phyloP scores from a whole-genome alignment of 2,888 invertebrate species.

The Ectemnius lituratus region DNA sequence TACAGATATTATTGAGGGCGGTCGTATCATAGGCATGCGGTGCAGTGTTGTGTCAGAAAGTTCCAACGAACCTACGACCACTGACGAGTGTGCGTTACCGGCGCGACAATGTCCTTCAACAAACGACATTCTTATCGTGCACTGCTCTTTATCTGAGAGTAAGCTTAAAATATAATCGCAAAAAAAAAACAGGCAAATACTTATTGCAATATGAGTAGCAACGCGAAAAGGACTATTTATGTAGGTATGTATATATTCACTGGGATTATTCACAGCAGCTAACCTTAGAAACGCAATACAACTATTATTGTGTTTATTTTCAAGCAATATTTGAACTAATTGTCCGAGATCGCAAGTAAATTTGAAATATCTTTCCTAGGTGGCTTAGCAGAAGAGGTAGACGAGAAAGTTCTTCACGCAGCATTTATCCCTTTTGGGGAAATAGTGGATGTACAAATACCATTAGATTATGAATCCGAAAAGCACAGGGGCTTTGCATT shows the following conservation, averaged over 20 bases:
- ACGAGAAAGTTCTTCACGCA: slow-evolving; percentile 95
- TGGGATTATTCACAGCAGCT: slow-evolving; percentile 16
- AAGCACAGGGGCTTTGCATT: slow-evolving; percentile 99
- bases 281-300: not conserved
- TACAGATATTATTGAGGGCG: too few relatives aligned
- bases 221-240: slow-evolving; percentile 90
- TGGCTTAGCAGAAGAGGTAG: slow-evolving; percentile 95
- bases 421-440: slow-evolving; percentile 99
- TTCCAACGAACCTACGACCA: too few relatives aligned
- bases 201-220: slow-evolving; percentile 78
- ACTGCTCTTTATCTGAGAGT: slow-evolving; percentile 31
- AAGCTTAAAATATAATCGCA: not conserved
- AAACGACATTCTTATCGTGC: slow-evolving; percentile 52
- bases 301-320: not conserved
- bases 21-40: too few relatives aligned
- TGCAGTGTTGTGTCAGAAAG: not conserved
- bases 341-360: not conserved
- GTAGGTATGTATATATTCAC: slow-evolving; percentile 79
- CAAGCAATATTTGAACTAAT: not conserved
- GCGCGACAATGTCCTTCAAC: slow-evolving; percentile 46
- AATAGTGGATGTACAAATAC: slow-evolving; percentile 98
- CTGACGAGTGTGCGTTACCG: slow-evolving; percentile 24
- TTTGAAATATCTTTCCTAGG: slow-evolving; percentile 75
- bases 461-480: slow-evolving; percentile 97
- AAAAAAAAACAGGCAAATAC: slow-evolving; percentile 8